Conservation (phyloP, 2,113 vertebrate genomes). For the Colaptes auratus region DNA sequence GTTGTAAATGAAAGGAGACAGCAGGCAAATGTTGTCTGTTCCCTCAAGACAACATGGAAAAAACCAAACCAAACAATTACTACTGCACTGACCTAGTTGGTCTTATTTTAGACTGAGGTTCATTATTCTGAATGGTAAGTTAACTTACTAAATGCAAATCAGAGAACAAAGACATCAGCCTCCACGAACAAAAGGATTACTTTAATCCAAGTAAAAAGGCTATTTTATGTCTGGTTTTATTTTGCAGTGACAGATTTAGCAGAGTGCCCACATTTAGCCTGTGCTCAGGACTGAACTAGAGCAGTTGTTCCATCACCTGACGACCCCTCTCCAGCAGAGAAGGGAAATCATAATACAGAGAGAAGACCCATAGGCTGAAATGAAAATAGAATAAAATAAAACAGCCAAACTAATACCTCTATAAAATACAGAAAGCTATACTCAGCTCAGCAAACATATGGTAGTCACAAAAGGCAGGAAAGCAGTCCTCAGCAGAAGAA, state of each 20-base stretch:
- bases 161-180: neutral
- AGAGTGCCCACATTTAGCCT: neutral
- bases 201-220: neutral
- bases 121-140: neutral
- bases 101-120: neutral
- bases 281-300: too few relatives aligned
- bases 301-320: too few relatives aligned
- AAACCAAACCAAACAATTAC: neutral
- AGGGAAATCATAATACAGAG: too few relatives aligned
- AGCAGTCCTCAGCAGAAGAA: too few relatives aligned
- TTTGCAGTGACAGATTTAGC: neutral
- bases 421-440: too few relatives aligned
- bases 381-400: too few relatives aligned
- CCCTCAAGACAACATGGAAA: neutral
- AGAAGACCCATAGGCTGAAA: too few relatives aligned
- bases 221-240: neutral
- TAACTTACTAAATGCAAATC: neutral
- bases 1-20: conserved; percentile 3
- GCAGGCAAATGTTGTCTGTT: neutral
- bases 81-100: neutral
- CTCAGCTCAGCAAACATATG: too few relatives aligned
- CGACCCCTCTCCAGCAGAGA: too few relatives aligned
- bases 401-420: too few relatives aligned
- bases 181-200: neutral
- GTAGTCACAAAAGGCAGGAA: too few relatives aligned